phyloP scores from a whole-genome alignment of 2,113 vertebrate genomes.

The Protobothrops flavoviridis region DNA sequence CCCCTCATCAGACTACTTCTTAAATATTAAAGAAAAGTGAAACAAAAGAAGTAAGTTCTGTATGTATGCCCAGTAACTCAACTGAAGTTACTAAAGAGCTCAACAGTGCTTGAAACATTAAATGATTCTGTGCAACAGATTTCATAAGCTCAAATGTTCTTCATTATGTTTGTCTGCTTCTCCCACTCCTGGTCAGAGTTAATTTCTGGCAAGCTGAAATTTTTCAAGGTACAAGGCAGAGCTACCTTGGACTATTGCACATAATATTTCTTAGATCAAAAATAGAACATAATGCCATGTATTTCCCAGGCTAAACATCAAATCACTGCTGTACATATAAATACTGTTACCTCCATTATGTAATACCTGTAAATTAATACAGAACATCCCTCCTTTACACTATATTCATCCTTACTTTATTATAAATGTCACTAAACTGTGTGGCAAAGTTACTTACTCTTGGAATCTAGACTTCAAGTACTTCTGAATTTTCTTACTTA shows the following conservation, averaged over 20 bases:
- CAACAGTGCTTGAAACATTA: background rate
- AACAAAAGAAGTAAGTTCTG: slow-evolving; percentile 48
- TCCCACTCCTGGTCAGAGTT: background rate
- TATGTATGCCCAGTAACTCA: background rate
- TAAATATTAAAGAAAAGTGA: slow-evolving; percentile 70
- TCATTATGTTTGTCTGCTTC: background rate
- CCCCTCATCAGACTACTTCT: slow-evolving; percentile 65
- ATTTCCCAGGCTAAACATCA: background rate
- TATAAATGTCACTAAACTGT: background rate
- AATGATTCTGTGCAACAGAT: background rate
- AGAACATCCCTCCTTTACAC: slow-evolving; percentile 32
- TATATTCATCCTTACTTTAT: background rate
- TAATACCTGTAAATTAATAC: background rate
- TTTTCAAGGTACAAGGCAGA: background rate
- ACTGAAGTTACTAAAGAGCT: background rate
- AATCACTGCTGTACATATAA: background rate
- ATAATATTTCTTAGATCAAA: background rate
- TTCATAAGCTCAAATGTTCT: background rate
- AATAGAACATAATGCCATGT: background rate
- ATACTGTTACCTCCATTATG: background rate
- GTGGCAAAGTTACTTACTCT: background rate
- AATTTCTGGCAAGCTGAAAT: slow-evolving; percentile 1
- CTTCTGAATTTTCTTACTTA: slow-evolving; percentile 38
- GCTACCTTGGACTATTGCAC: background rate
- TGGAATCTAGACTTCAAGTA: slow-evolving; percentile 38